phyloP scores from a whole-genome alignment of 2,888 invertebrate species.

The Agrochola circellaris region DNA sequence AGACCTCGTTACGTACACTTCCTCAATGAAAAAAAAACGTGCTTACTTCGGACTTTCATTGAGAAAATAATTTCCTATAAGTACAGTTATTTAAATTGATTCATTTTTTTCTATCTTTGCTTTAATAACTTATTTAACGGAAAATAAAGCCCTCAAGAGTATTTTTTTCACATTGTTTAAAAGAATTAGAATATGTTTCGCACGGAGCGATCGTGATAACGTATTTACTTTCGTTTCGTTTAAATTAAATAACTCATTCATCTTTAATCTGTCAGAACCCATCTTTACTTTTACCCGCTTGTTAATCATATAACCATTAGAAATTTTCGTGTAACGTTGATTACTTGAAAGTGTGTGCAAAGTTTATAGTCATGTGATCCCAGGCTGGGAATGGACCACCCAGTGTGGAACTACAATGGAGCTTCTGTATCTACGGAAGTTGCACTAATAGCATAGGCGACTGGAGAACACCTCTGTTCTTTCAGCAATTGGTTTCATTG shows the following conservation, averaged over 20 bases:
- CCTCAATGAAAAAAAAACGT: constrained; percentile 19
- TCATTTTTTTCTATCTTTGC: constrained; percentile 23
- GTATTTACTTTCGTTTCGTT: constrained; percentile 74
- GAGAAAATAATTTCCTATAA: constrained; percentile 8
- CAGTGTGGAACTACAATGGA: constrained; percentile 29
- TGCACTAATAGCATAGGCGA: constrained; percentile 15
- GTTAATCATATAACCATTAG: constrained; percentile 69
- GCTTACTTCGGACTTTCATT: constrained; percentile 7
- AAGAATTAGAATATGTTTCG: constrained; percentile 69
- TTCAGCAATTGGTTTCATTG: constrained; percentile 15
- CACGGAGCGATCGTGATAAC: constrained; percentile 70
- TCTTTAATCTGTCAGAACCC: constrained; percentile 69
- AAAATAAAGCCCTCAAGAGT: constrained; percentile 69
- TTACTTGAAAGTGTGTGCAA: constrained; percentile 61
- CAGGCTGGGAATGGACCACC: constrained; percentile 44
- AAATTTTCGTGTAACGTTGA: constrained; percentile 62
- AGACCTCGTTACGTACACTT: constrained; percentile 20
- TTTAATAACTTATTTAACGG: constrained; percentile 57
- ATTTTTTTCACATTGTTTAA: constrained; percentile 73
- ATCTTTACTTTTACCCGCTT: constrained; percentile 64
- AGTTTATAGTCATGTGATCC: constrained; percentile 26
- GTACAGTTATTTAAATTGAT: constrained; percentile 15
- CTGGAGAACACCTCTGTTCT: background rate
- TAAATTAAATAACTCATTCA: constrained; percentile 78
- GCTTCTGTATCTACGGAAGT: constrained; percentile 21